Evolutionary conservation across 2,113 vertebrate genomes (phyloP).

Genomic region (Motacilla tschutschensis): DNA sequence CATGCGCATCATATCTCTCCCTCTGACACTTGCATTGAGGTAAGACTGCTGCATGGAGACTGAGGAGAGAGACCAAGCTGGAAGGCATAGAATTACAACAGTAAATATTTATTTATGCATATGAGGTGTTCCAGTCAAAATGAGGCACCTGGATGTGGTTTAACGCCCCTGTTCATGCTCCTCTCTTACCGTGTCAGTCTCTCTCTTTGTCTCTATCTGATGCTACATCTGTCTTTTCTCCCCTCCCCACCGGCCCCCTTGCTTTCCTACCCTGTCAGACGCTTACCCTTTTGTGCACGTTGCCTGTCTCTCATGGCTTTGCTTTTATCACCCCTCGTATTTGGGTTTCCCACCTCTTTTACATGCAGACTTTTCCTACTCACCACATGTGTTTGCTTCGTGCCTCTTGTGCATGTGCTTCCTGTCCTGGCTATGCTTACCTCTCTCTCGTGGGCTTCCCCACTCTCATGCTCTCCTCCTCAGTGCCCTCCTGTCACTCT

Average conservation of each 20-base stretch:
- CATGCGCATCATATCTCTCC: not conserved
- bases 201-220: not conserved
- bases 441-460: not conserved
- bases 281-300: not conserved
- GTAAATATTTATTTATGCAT: not conserved
- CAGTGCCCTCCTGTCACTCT: not conserved
- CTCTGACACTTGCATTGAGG: not conserved
- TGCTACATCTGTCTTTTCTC: not conserved
- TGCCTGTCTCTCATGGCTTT: not conserved
- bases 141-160: not conserved
- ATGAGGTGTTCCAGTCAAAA: not conserved
- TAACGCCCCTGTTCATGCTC: not conserved
- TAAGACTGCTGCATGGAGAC: not conserved
- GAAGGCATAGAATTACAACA: not conserved
- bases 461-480: accelerated
- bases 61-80: not conserved
- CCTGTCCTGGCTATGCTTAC: not conserved
- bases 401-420: not conserved
- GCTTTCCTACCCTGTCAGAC: not conserved
- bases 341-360: accelerated
- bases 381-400: not conserved
- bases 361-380: not conserved
- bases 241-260: accelerated
- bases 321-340: not conserved
- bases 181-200: not conserved